A percentile compares a stretch with the other conserved stretches of the same genome.
These are phyloP conservation scores for Crambe crambe DNA, from an alignment of 37 sponge, comb jelly and placozoan genomes.

Conservation along the genomic window DNA sequence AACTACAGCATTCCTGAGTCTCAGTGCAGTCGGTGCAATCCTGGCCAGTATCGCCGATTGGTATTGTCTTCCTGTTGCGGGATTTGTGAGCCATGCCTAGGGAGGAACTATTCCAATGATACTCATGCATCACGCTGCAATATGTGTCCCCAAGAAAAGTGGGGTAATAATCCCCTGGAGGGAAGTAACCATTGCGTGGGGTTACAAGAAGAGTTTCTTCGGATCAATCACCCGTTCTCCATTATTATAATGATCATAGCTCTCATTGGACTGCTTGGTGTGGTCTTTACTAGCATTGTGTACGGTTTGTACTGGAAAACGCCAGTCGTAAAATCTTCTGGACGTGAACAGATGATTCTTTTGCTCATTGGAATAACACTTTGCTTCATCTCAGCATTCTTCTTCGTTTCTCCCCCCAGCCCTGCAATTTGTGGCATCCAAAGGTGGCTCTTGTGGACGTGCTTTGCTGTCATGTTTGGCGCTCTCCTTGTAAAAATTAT, in stretches of 20 bases:
- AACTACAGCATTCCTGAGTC: constrained; percentile 15
- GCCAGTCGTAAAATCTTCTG: constrained; percentile 80
- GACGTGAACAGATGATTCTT: constrained; percentile 74
- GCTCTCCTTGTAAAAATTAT: constrained; percentile 83
- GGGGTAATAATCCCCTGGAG: constrained; percentile 67
- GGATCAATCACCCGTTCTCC: constrained; percentile 33
- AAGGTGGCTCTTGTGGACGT: constrained; percentile 57
- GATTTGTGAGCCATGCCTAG: constrained; percentile 67
- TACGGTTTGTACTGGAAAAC: constrained; percentile 57
- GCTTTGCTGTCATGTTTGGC: constrained; percentile 69
- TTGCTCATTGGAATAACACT: constrained; percentile 64
- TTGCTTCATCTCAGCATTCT: constrained; percentile 48
- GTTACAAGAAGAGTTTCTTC: constrained; percentile 14
- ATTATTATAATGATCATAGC: constrained; percentile 53
- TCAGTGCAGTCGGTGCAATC: constrained; percentile 51
- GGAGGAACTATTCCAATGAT: constrained; percentile 38
- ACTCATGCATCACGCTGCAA: constrained; percentile 28
- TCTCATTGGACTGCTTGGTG: constrained; percentile 33
- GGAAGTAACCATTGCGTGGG: constrained; percentile 54
- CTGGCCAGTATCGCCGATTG: constrained; percentile 34
- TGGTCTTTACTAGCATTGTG: constrained; percentile 18
- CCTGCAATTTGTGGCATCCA: constrained; percentile 58
- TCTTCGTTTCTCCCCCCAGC: constrained; percentile 51
- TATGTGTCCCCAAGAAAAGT: constrained; percentile 49
- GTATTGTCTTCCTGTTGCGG: constrained; percentile 66